Evolutionary conservation across 2,888 invertebrate species (phyloP), one percentile per base, ranked within the genome.

Genomic region (Eupeodes latifasciatus): DNA sequence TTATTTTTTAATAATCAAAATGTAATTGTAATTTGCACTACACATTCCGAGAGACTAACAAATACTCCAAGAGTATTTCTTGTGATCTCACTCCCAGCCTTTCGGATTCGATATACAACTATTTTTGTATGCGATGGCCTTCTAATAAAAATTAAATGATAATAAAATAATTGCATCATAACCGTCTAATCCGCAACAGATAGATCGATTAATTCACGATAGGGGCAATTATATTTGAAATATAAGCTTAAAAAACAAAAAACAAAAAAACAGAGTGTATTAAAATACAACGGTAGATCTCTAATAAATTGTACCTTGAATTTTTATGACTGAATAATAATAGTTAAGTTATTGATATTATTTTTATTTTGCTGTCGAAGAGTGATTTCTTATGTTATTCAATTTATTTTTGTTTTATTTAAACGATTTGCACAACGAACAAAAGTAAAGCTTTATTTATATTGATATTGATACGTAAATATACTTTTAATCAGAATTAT

Each of bases 251-350:
- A 61, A 72, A 51, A 64, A 34, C 36, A 62, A 19, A 19, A 19
- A 19, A 19, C 19, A 19, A 19, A 19, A 19, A 27, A 47, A 69
- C 19, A 80, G 51, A 69, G 40, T 79, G 79, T 86, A 79, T 62
- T 77, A 57, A 71, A 81, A 49, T 77, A 72, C 51, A 84, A 81
- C 72, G 36, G 80, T 81, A 80, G 87, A 87, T 87, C 84, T 87
- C 87, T 80, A 80, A 75, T 47, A 81, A 84, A 87, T 87, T 77
- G 87, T 87, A 87, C 87, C 87, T 87, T 77, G 84, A 55, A 84
- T 79, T 64, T 59, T 75, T 66, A 71, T 80, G 80, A 87, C 82
- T 86, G 75, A 86, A 87, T 83, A 80, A 72, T 59, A n/a, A 55
- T 71, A 71, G 55, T 71, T 69, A 47, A 64, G 47, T 64, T 64